These are phyloP conservation scores for Halictus rubicundus DNA, from an alignment of 1,140 invertebrate genomes.

Conservation along the genomic window DNA sequence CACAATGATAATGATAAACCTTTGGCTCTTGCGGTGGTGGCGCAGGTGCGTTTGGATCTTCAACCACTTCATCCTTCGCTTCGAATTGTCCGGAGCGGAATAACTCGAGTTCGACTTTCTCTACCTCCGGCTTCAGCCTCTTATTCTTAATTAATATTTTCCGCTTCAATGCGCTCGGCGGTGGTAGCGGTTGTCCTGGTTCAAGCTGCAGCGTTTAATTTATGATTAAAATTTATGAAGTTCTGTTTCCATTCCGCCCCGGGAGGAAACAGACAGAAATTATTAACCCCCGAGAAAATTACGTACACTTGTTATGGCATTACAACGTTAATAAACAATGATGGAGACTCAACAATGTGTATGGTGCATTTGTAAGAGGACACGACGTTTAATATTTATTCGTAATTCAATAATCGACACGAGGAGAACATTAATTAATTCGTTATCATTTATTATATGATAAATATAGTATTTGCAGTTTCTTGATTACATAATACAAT, in stretches of 20 bases:
- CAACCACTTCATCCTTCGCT: conserved; percentile 91
- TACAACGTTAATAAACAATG: no score
- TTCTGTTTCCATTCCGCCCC: no score
- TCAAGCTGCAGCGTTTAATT: conserved; percentile 84
- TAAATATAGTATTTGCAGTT: no score
- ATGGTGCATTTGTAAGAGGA: no score
- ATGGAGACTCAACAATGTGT: no score
- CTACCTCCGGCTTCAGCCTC: conserved; percentile 97
- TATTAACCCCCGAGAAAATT: no score
- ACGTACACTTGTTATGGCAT: no score
- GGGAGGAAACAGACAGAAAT: no score
- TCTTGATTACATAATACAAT: no score
- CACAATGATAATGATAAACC: conserved; percentile 34
- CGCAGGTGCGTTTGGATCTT: conserved; percentile 91
- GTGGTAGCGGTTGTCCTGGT: conserved; percentile 92
- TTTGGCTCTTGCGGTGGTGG: conserved; percentile 73
- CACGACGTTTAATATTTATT: no score
- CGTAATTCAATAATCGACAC: no score
- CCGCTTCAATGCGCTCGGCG: conserved; percentile 91
- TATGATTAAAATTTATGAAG: conserved; percentile 11
- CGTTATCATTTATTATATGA: background rate
- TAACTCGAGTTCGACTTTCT: conserved; percentile 94
- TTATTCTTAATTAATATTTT: conserved; percentile 99
- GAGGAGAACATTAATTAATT: no score
- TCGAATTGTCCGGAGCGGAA: conserved; percentile 95